phyloP scores from a whole-genome alignment of 2,888 invertebrate species.

The Apodemia arnacis region DNA sequence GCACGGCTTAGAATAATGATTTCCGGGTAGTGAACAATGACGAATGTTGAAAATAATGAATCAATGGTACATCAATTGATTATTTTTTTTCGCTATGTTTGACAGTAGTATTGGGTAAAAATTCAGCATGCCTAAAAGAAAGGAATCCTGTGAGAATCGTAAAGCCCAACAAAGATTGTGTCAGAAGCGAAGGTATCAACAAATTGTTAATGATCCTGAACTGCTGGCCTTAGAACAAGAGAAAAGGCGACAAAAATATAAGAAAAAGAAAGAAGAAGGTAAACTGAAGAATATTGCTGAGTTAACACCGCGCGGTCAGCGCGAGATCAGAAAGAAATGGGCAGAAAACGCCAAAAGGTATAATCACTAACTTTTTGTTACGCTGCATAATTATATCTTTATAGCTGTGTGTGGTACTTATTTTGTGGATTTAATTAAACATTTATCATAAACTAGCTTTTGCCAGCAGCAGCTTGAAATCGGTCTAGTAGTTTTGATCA shows the following conservation, averaged over 20 bases:
- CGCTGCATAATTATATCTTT: too few relatives aligned
- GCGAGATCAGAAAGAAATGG: slow-evolving; percentile 50
- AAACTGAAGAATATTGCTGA: slow-evolving; percentile 40
- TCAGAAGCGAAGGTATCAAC: slow-evolving; percentile 43
- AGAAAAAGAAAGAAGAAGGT: slow-evolving; percentile 41
- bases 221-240: slow-evolving; percentile 51
- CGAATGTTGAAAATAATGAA: slow-evolving; percentile 34
- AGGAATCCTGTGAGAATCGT: slow-evolving; percentile 24
- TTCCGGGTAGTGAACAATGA: slow-evolving; percentile 37
- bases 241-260: slow-evolving; percentile 51
- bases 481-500: too few relatives aligned
- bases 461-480: too few relatives aligned
- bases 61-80: neutral
- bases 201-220: slow-evolving; percentile 48
- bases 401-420: too few relatives aligned
- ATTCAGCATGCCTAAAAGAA: slow-evolving; percentile 21
- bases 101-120: slow-evolving; percentile 15
- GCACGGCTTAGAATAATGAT: slow-evolving; percentile 35
- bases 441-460: too few relatives aligned
- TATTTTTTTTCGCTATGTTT: slow-evolving; percentile 23
- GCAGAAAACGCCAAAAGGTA: slow-evolving; percentile 52
- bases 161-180: slow-evolving; percentile 40
- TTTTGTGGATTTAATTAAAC: too few relatives aligned
- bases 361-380: too few relatives aligned
- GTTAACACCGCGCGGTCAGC: slow-evolving; percentile 31